These are phyloP conservation scores for Achlya flavicornis DNA, from an alignment of 2,888 invertebrate species.

Conservation along the genomic window DNA sequence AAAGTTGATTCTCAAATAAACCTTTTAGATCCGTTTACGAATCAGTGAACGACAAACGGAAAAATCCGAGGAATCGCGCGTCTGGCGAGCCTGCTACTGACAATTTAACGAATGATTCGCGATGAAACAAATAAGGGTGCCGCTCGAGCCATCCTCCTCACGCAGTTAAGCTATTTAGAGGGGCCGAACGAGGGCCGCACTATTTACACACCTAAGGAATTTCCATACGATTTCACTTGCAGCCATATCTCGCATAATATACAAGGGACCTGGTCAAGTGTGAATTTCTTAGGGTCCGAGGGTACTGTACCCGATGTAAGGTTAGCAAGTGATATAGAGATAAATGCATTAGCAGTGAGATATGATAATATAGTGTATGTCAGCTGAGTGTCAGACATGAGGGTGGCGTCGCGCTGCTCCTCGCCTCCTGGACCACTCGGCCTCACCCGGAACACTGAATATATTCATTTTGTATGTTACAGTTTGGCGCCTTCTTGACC, in stretches of 20 bases:
- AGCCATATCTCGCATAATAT: slow-evolving; percentile 1
- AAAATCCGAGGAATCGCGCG: background rate
- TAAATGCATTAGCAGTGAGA: background rate
- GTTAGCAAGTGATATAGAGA: background rate
- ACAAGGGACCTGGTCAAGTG: background rate
- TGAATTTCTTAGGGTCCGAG: background rate
- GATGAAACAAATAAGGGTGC: slow-evolving; percentile 5
- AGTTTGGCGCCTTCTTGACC: no score
- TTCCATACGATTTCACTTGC: slow-evolving; percentile 9
- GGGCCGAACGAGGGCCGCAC: background rate
- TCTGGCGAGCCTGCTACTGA: background rate
- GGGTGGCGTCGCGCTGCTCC: no score
- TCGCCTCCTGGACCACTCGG: no score
- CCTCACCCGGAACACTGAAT: no score
- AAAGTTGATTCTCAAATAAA: background rate
- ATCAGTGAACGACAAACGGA: background rate
- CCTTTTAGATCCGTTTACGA: background rate
- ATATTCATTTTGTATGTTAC: no score
- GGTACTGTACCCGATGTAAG: background rate
- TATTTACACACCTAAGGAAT: slow-evolving; percentile 8
- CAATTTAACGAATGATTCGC: slow-evolving; percentile 6
- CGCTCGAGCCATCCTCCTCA: background rate
- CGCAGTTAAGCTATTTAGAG: slow-evolving; percentile 6
- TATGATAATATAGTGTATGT: no score
- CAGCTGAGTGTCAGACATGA: no score